Percentiles rank a stretch among this genome's conserved stretches.
phyloP scores from a whole-genome alignment of 2,888 invertebrate genomes.

The Cerastis leucographa region DNA sequence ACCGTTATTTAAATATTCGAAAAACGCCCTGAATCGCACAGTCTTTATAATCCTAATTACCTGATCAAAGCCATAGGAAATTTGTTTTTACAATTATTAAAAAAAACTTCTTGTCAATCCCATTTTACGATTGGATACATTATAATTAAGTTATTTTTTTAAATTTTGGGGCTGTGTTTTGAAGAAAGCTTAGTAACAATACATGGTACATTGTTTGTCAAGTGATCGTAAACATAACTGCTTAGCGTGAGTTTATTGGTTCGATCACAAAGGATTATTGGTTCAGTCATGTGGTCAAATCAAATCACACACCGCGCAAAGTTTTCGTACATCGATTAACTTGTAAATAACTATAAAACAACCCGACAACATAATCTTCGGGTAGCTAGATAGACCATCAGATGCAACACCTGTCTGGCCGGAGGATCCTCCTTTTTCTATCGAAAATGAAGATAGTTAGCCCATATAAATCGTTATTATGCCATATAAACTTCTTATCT shows the following conservation, averaged over 20 bases:
- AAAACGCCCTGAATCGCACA: not conserved
- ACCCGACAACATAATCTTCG: not conserved
- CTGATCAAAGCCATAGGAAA: constrained; percentile 10
- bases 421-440: not conserved
- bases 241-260: not conserved
- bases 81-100: constrained; percentile 31
- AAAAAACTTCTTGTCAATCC: constrained; percentile 4
- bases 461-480: not conserved
- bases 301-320: too few relatives aligned
- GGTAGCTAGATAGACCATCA: not conserved
- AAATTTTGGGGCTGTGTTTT: not conserved
- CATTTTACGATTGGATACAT: constrained; percentile 12
- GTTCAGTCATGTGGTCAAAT: not conserved
- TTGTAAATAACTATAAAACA: not conserved
- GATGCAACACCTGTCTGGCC: not conserved
- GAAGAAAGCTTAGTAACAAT: not conserved
- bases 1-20: not conserved
- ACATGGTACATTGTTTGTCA: not conserved
- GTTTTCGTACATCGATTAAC: too few relatives aligned
- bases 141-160: not conserved
- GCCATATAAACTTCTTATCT: not conserved
- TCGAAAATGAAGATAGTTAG: not conserved
- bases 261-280: too few relatives aligned
- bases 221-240: not conserved
- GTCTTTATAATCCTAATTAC: constrained; percentile 32